These are phyloP conservation scores for Pseudochirops corinnae DNA, from an alignment of 2,797 vertebrate genomes.

Conservation along the genomic window DNA sequence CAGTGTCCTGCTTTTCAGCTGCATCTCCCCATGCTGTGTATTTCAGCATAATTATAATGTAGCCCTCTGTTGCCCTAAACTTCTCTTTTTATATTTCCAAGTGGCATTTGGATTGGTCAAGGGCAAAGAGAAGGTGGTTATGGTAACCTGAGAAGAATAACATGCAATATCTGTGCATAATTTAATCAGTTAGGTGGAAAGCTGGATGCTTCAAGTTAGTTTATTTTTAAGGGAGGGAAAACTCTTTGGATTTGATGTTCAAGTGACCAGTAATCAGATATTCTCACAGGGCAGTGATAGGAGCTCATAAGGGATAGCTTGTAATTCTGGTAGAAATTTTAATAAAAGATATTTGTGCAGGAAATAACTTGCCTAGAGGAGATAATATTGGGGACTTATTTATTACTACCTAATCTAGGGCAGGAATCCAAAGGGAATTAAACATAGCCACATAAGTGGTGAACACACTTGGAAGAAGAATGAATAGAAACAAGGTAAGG, in stretches of 20 bases:
- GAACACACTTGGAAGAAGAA: background rate
- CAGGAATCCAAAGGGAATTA: background rate
- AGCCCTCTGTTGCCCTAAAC: background rate
- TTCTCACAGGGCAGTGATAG: background rate
- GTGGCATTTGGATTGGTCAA: background rate
- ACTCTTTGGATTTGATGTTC: background rate
- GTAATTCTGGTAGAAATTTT: background rate
- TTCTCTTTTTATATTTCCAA: background rate
- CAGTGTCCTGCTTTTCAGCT: conserved; percentile 5
- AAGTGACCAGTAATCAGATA: background rate
- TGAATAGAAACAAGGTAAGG: background rate
- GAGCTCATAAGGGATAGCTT: background rate
- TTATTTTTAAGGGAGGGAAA: background rate
- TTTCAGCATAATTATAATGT: background rate
- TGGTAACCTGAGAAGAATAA: background rate
- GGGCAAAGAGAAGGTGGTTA: background rate
- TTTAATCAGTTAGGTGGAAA: background rate
- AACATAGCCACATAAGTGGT: background rate
- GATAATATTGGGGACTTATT: background rate
- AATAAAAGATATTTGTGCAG: background rate
- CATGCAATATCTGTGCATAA: background rate
- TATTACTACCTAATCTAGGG: background rate
- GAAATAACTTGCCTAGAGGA: background rate
- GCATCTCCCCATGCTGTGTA: background rate
- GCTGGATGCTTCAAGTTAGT: background rate